Evolutionary conservation across 2,113 vertebrate species (phyloP).

Genomic region (Heterochromis multidens): DNA sequence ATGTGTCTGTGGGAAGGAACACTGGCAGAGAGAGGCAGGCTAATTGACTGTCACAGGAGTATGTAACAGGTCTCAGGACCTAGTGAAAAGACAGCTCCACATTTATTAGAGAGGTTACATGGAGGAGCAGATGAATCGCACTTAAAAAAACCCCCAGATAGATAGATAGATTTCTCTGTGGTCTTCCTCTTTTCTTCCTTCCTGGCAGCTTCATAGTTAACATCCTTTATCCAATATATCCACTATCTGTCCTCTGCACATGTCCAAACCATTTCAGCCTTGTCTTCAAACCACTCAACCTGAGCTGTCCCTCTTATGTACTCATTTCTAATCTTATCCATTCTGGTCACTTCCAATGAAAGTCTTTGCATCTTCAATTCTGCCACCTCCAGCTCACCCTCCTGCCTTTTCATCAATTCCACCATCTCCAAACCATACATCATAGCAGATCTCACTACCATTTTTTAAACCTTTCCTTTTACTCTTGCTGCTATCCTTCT

Average conservation of each 20-base stretch:
- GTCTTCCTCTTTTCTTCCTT: not conserved
- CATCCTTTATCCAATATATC: not conserved
- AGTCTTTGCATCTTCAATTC: not conserved
- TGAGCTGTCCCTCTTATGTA: not conserved
- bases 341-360: not conserved
- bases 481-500: not conserved
- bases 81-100: not conserved
- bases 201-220: not conserved
- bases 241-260: not conserved
- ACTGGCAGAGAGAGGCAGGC: conserved; percentile 2
- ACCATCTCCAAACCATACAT: not conserved
- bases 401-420: not conserved
- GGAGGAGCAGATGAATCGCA: not conserved
- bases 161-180: not conserved
- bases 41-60: conserved; percentile 45
- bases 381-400: not conserved
- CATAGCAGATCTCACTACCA: not conserved
- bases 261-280: not conserved
- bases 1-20: not conserved
- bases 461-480: not conserved
- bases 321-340: not conserved
- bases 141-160: not conserved
- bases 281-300: not conserved
- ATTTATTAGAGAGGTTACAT: not conserved
- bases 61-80: not conserved